These are phyloP conservation scores for Halichondria panicea DNA, from an alignment of 37 sponge, comb jelly and placozoan species.

Conservation along the genomic window DNA sequence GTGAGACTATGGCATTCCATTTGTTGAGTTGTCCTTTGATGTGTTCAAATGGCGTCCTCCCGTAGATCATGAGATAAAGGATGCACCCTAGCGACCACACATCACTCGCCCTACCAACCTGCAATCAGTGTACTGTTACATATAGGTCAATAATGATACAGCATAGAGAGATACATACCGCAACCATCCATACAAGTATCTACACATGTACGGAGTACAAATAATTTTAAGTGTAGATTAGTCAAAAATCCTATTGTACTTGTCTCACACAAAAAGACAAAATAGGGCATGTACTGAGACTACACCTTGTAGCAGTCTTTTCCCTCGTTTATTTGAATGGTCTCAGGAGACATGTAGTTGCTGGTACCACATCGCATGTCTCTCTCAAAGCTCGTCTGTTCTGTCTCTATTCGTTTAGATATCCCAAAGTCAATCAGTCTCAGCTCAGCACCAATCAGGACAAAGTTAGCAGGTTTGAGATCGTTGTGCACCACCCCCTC, in stretches of 20 bases:
- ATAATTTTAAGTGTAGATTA: too few species aligned
- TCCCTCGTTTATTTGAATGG: conserved; percentile 37
- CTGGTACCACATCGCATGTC: conserved; percentile 71
- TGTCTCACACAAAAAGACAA: too few species aligned
- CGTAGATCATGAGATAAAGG: conserved; percentile 76
- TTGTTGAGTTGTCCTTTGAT: conserved; percentile 51
- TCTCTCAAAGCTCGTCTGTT: conserved; percentile 65
- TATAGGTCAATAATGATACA: background rate
- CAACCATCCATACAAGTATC: too few species aligned
- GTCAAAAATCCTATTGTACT: too few species aligned
- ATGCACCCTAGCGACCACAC: conserved; percentile 92
- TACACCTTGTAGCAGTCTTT: conserved; percentile 29
- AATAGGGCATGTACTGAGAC: too few species aligned
- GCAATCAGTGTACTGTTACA: conserved; percentile 2
- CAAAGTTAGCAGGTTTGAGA: conserved; percentile 86
- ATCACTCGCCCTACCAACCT: conserved; percentile 72
- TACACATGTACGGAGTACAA: too few species aligned
- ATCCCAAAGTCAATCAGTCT: conserved; percentile 91
- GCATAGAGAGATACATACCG: background rate
- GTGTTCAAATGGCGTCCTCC: conserved; percentile 72
- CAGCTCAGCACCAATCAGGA: conserved; percentile 38
- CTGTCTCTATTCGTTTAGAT: conserved; percentile 57
- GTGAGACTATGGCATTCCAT: conserved; percentile 64
- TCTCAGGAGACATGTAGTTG: conserved; percentile 92
- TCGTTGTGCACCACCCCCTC: conserved; percentile 81